Percentiles rank a stretch among this genome's conserved stretches.
These are phyloP conservation scores for Spodoptera littoralis DNA, from an alignment of 2,888 invertebrate species.

Conservation along the genomic window DNA sequence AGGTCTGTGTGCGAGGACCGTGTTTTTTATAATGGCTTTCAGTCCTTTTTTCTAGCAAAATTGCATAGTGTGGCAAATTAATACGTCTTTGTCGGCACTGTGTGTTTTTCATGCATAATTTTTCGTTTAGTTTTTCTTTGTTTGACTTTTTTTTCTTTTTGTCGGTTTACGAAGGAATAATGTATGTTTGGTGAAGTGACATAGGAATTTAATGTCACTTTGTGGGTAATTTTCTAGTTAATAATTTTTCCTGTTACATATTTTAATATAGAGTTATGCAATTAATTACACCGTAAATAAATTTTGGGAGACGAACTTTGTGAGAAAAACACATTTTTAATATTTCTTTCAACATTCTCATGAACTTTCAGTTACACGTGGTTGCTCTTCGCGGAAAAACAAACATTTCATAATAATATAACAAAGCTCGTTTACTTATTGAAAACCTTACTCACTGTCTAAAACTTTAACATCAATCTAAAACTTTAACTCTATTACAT, in stretches of 20 bases:
- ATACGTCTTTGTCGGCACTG: slow-evolving; percentile 63
- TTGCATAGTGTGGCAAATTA: slow-evolving; percentile 62
- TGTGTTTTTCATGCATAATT: slow-evolving; percentile 62
- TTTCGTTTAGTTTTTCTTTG: slow-evolving; percentile 49
- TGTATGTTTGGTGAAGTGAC: slow-evolving; percentile 20
- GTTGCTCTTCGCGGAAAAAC: too few relatives aligned
- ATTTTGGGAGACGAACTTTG: too few relatives aligned
- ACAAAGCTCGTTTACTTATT: too few relatives aligned
- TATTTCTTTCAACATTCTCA: too few relatives aligned
- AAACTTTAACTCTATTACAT: background rate
- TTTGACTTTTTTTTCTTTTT: slow-evolving; percentile 36
- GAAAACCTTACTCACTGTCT: too few relatives aligned
- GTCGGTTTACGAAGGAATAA: slow-evolving; percentile 26
- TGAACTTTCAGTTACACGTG: too few relatives aligned
- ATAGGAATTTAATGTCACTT: slow-evolving; percentile 2
- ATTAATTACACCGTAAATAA: too few relatives aligned
- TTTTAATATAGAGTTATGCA: too few relatives aligned
- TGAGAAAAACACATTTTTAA: too few relatives aligned
- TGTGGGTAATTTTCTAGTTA: background rate
- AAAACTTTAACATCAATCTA: too few relatives aligned
- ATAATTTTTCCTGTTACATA: too few relatives aligned
- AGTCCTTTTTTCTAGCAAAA: slow-evolving; percentile 54
- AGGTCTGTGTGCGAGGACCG: slow-evolving; percentile 45
- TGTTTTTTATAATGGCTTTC: slow-evolving; percentile 56
- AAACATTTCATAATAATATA: too few relatives aligned